Conservation (phyloP, 2,113 vertebrate species). For the Macquaria australasica region DNA sequence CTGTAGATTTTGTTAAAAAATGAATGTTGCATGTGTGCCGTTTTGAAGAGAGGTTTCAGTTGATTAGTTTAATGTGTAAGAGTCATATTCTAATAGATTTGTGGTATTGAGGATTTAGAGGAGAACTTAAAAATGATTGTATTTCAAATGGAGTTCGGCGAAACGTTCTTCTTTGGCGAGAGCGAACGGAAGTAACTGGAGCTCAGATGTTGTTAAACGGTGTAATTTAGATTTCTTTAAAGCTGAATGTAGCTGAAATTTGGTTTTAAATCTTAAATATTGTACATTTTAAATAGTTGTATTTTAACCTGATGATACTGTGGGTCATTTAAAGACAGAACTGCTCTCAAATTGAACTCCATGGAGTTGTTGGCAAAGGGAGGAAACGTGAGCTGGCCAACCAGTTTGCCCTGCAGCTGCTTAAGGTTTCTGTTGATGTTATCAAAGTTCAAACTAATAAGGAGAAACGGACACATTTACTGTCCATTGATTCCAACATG, state of each 20-base stretch:
- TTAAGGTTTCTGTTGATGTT: neutral
- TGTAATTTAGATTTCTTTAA: no score
- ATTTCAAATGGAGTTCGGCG: neutral
- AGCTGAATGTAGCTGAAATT: neutral
- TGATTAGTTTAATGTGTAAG: accelerated
- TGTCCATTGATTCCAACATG: neutral
- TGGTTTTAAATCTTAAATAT: neutral
- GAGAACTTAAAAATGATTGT: neutral
- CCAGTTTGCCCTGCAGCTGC: conserved; percentile 2
- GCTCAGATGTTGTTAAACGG: neutral
- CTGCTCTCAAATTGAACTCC: neutral
- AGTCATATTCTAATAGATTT: accelerated
- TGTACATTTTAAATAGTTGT: neutral
- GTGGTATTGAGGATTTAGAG: neutral
- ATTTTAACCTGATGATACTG: neutral
- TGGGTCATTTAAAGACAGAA: neutral
- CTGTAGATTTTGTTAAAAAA: no score
- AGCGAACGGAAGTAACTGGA: neutral
- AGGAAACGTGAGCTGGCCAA: neutral
- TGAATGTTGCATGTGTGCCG: neutral
- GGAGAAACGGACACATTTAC: neutral
- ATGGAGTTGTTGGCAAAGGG: neutral
- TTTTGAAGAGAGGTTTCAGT: accelerated
- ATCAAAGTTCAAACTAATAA: neutral
- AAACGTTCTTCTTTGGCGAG: neutral